Percentiles rank a stretch among this genome's conserved stretches.
Evolutionary conservation across 2,797 vertebrate genomes (phyloP).

Genomic region (Euthynnus affinis): DNA sequence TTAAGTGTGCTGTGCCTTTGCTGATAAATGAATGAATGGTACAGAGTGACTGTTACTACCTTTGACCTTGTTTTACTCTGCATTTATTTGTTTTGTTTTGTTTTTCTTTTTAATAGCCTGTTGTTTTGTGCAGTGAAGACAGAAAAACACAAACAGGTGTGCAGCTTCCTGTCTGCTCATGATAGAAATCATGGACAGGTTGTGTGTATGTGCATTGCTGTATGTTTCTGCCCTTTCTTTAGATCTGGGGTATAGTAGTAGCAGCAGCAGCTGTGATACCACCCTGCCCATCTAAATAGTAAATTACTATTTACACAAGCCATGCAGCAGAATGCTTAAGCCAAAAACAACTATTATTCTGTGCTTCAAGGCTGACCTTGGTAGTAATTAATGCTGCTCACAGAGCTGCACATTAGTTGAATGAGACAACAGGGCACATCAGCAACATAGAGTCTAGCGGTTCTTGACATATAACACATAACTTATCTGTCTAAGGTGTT

Average conservation of each 20-base stretch:
- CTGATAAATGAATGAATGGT: slow-evolving; percentile 10
- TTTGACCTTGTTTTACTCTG: not conserved
- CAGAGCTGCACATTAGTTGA: slow-evolving; percentile 6
- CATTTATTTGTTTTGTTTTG: not conserved
- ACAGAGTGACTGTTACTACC: not conserved
- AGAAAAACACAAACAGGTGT: slow-evolving; percentile 64
- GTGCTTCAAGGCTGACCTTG: slow-evolving; percentile 20
- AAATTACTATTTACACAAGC: slow-evolving; percentile 29
- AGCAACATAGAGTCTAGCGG: not conserved
- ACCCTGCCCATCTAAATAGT: slow-evolving; percentile 18
- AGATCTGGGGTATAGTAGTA: not conserved
- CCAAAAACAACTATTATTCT: slow-evolving; percentile 14
- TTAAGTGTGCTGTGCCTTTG: slow-evolving; percentile 9
- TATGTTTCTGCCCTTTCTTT: slow-evolving; percentile 21
- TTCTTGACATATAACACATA: not conserved
- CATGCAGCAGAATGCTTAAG: slow-evolving; percentile 7
- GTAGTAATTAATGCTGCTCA: slow-evolving; percentile 24
- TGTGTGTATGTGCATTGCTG: slow-evolving; percentile 6
- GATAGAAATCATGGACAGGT: slow-evolving; percentile 1
- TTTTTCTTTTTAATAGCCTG: not conserved
- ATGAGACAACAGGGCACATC: not conserved
- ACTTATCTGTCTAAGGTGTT: slow-evolving; percentile 1
- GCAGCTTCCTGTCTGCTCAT: slow-evolving; percentile 51
- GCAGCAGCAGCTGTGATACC: not conserved
- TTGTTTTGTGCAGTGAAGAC: slow-evolving; percentile 24